Evolutionary conservation across 1,140 invertebrate species (phyloP).

Genomic region (Tetragonula clypearis): DNA sequence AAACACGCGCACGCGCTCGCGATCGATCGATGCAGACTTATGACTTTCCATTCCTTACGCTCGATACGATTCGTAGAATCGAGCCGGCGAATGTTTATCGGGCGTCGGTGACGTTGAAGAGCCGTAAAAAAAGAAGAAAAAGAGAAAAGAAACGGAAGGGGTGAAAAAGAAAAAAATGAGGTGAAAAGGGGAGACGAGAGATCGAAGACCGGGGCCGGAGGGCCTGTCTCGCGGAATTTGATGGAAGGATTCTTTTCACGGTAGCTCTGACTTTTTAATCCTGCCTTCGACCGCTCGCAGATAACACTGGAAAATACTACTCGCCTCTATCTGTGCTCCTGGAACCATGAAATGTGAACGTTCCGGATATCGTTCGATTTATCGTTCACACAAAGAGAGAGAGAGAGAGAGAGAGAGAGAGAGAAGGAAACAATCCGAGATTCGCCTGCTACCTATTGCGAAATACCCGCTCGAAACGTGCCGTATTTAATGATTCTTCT

Average conservation of each 20-base stretch:
- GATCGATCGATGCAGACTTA: conserved; percentile 59
- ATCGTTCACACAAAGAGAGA: neutral
- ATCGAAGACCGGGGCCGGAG: conserved; percentile 12
- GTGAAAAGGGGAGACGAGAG: neutral
- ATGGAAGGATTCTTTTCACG: conserved; percentile 59
- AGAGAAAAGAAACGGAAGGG: too few relatives aligned
- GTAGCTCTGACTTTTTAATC: conserved; percentile 60
- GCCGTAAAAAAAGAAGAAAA: conserved; percentile 48
- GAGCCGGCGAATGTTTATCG: conserved; percentile 63
- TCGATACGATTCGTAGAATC: conserved; percentile 50
- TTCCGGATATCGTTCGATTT: neutral
- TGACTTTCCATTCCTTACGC: conserved; percentile 64
- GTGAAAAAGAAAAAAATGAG: too few relatives aligned
- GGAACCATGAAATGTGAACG: conserved; percentile 41
- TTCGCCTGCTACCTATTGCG: neutral
- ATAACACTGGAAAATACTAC: conserved; percentile 57
- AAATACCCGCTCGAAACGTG: neutral
- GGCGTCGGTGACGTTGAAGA: conserved; percentile 58
- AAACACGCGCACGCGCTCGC: conserved; percentile 19
- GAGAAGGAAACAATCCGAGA: neutral
- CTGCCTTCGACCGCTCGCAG: conserved; percentile 42
- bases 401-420: neutral
- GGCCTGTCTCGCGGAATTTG: conserved; percentile 54
- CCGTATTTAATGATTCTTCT: neutral
- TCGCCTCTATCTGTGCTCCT: conserved; percentile 5